Base-by-base conservation (phyloP, 2,888 invertebrate species). In the Ormyrus thymus region DNA sequence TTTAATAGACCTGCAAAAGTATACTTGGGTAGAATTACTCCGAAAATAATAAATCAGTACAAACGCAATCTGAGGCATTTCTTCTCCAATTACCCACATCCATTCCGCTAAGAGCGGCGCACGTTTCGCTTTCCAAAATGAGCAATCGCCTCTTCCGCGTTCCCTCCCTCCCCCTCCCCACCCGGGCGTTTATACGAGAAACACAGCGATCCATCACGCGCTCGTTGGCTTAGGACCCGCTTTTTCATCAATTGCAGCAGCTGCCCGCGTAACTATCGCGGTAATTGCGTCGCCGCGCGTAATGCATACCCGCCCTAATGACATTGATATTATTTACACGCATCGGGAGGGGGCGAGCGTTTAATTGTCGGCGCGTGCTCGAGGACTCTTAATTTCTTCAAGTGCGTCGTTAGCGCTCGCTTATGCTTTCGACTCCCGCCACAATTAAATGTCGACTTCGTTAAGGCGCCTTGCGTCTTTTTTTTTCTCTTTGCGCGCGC, bases 251-350 rank as follows among this genome's bases (percentile, higher is more conserved):
- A 74, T 74, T 48, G 43, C 48, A n/a, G 15, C 43, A 10, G 0
- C 29, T 29, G 50, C 29, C 65, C 58, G 66, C 68, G 13, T 78
- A 72, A 74, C 64, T 56, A 45, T 64, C 78, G 51, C 69, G 56
- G 59, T 73, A 76, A 76, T 69, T 48, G 43, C 50, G 6, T 46
- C 59, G 45, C 15, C 11, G 6, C 48, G 15, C 46, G 68, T 10
- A 29, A 29, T 29, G 29, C 29, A 29, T 29, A 56, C 46, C 29
- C 15, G 61, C 64, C 51, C 51, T 76, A 76, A 79, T 72, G 76
- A 46, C 69, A 76, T 72, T 72, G 72, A 72, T 76, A 76, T 80
- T 80, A 76, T 80, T 76, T 76, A 75, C 72, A 80, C 68, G 11
- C 46, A 29, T 7, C 9, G 10, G n/a, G 0, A 6, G 13, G 45